These are phyloP conservation scores for Rotaria sp. DNA, from an alignment of 2,888 invertebrate species.

Conservation along the genomic window DNA sequence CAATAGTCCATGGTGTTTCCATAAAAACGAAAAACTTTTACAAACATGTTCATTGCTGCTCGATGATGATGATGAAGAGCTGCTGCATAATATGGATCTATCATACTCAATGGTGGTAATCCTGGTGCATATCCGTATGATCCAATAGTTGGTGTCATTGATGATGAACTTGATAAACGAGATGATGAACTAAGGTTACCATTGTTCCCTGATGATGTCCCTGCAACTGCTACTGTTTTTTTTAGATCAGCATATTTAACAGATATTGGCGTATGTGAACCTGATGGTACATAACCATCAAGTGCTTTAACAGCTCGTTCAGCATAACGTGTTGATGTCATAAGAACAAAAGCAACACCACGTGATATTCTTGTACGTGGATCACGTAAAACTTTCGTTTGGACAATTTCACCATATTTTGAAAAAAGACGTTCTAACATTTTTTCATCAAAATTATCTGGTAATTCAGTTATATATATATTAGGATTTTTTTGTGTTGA, in stretches of 20 bases:
- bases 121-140: not conserved
- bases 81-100: slow-evolving; percentile 5
- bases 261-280: slow-evolving; percentile 29
- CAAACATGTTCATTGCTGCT: not conserved
- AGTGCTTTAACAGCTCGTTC: slow-evolving; percentile 34
- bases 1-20: too few relatives aligned
- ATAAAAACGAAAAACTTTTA: too few relatives aligned
- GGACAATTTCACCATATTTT: slow-evolving; percentile 35
- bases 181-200: not conserved
- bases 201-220: not conserved
- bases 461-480: slow-evolving; percentile 38
- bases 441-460: slow-evolving; percentile 31
- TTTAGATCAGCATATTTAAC: slow-evolving; percentile 39
- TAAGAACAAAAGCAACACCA: slow-evolving; percentile 40
- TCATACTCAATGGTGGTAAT: not conserved
- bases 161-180: not conserved
- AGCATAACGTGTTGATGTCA: slow-evolving; percentile 37
- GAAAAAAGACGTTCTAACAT: slow-evolving; percentile 33
- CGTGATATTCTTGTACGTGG: slow-evolving; percentile 32
- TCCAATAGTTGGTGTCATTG: not conserved
- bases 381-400: slow-evolving; percentile 34
- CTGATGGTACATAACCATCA: slow-evolving; percentile 31
- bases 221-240: not conserved
- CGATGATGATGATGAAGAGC: slow-evolving; percentile 12
- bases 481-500: slow-evolving; percentile 31